These are phyloP conservation scores for Drosophila meridionalis DNA, from an alignment of 2,888 invertebrate genomes.

Conservation along the genomic window DNA sequence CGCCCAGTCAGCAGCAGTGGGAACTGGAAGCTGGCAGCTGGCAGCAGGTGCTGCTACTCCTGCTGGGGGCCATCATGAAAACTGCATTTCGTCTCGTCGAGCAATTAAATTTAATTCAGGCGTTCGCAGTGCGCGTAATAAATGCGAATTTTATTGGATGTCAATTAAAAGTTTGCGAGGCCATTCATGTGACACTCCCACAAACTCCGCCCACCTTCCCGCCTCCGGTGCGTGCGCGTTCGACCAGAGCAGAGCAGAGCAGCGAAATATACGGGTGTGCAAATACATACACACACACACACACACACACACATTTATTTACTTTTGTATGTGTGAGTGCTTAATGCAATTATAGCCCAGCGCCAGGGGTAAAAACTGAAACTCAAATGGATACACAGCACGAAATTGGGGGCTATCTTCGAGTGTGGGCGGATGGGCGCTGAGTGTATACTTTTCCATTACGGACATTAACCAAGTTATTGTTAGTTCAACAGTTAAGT, in stretches of 20 bases:
- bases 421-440: not conserved
- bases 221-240: conserved; percentile 42
- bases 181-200: conserved; percentile 37
- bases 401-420: conserved; percentile 17
- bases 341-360: conserved; percentile 70
- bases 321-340: conserved; percentile 27
- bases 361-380: conserved; percentile 22
- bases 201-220: not conserved
- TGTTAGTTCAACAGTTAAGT: conserved; percentile 24
- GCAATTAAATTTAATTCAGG: conserved; percentile 76
- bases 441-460: conserved; percentile 40
- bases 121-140: conserved; percentile 54
- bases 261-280: conserved; percentile 2
- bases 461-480: conserved; percentile 57
- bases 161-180: conserved; percentile 75
- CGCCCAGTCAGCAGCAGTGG: not conserved
- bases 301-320: conserved; percentile 15
- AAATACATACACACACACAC: conserved; percentile 4
- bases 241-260: conserved; percentile 18
- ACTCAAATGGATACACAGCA: conserved; percentile 31
- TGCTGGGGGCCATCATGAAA: conserved; percentile 5
- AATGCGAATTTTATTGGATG: conserved; percentile 79
- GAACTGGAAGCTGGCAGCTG: not conserved
- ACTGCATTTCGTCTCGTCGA: conserved; percentile 44
- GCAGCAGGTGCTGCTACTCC: not conserved